Base-by-base conservation (phyloP, 2,888 invertebrate species). In the Drosophila prostipennis region DNA sequence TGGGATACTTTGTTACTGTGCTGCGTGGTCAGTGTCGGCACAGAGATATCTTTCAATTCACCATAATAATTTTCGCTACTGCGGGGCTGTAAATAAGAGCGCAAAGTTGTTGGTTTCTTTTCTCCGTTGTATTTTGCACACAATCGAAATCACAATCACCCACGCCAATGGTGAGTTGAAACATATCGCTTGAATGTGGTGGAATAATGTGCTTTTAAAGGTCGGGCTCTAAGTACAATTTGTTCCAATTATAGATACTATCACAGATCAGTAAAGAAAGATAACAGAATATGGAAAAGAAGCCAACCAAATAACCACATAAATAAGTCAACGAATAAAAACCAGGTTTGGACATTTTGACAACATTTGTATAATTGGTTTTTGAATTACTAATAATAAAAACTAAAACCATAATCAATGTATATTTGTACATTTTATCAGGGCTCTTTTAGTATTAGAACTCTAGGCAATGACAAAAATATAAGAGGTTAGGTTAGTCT, bases 1-100 rank as follows among this genome's bases (percentile, higher is more conserved):
- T 97, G 96, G 91, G 97, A 96, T 91, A 98, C 97, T 94, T 97
- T 97, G 93, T 96, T 96, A 93, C 97, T 96, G 93, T 97, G 96
- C 92, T 95, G 95, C 81, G 96, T 95, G 79, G 96, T 96, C 92
- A 97, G 93, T 89, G 96, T 96, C 82, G 96, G 95, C 92, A 98
- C 96, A 94, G 96, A 96, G 94, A 96, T 95, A 94, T 96, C 96
- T 96, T 97, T 97, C 94, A 96, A 94, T 93, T 96, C 96, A 92
- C 95, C 94, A 93, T 96, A 97, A 91, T 96, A 96, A 92, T 94
- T 94, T 92, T 94, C 94, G 90, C 95, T 93, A 93, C 94, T 94
- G 93, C 94, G 93, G 88, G 89, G 90, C 92, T 92, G 91, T 70
- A 91, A 91, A 84, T 81, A 86, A 83, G 64, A 86, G 79, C 68